These are phyloP conservation scores for Chrysolina haemoptera DNA, from an alignment of 2,888 invertebrate genomes.

Conservation along the genomic window DNA sequence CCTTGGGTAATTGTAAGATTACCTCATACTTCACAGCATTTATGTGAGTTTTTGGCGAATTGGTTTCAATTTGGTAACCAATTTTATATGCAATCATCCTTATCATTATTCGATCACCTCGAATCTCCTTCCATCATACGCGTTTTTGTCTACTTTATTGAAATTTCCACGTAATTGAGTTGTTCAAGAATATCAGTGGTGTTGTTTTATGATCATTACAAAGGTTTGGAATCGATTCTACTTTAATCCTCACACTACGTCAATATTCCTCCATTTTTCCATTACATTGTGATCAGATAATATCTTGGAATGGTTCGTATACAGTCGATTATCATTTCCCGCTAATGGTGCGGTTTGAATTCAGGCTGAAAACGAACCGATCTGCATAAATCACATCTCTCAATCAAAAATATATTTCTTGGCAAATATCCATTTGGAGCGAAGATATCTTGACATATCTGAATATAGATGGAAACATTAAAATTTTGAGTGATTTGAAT, in stretches of 20 bases:
- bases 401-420: constrained; percentile 48
- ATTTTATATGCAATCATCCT: too few species aligned
- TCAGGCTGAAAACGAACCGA: background rate
- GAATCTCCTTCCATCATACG: too few species aligned
- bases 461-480: constrained; percentile 24
- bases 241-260: background rate
- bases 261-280: background rate
- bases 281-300: background rate
- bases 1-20: too few species aligned
- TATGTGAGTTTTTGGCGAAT: too few species aligned
- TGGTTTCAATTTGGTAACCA: too few species aligned
- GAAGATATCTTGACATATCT: constrained; percentile 44
- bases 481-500: constrained; percentile 21
- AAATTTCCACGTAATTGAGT: too few species aligned
- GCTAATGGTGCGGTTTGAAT: constrained; percentile 24
- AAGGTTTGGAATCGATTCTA: too few species aligned
- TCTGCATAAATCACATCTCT: constrained; percentile 45
- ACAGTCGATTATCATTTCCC: constrained; percentile 21
- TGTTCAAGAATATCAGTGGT: too few species aligned
- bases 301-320: constrained; percentile 5
- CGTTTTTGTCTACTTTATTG: too few species aligned
- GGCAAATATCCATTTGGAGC: constrained; percentile 45
- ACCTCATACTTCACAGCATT: too few species aligned
- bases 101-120: too few species aligned
- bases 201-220: too few species aligned